A percentile compares a stretch with the other conserved stretches of the same genome.
Conservation (phyloP, 2,797 vertebrate genomes). For the Poeciliopsis gracilis region DNA sequence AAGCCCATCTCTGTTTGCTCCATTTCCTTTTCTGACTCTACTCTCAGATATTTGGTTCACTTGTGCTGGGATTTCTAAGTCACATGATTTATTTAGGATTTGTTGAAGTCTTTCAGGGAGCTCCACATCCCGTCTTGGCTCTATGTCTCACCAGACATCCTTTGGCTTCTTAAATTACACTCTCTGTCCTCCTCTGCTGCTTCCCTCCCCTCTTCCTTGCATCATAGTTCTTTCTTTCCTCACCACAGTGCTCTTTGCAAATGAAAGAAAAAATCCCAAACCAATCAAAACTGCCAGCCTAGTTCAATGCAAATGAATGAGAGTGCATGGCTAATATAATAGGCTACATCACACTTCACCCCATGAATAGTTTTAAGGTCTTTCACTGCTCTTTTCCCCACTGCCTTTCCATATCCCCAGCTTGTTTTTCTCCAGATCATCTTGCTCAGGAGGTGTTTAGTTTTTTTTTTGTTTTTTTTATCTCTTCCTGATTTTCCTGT, state of each 20-base stretch:
- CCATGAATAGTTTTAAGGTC: conserved; percentile 20
- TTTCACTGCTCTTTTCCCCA: conserved; percentile 19
- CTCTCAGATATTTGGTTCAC: conserved; percentile 64
- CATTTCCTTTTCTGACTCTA: conserved; percentile 45
- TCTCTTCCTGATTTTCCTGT: conserved; percentile 16
- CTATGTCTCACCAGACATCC: conserved; percentile 47
- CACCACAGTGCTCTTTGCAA: conserved; percentile 48
- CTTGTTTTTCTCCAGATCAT: conserved; percentile 18
- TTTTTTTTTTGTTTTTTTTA: background rate
- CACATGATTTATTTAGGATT: conserved; percentile 77
- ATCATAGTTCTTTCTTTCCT: conserved; percentile 10
- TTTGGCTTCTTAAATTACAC: conserved; percentile 63
- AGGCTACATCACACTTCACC: conserved; percentile 8
- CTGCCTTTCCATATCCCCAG: conserved; percentile 16
- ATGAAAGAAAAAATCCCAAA: conserved; percentile 60
- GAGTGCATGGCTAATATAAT: conserved; percentile 19
- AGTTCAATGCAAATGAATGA: conserved; percentile 46
- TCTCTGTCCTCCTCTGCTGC: conserved; percentile 32
- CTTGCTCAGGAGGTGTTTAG: background rate
- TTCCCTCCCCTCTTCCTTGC: background rate
- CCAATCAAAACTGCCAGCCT: conserved; percentile 56
- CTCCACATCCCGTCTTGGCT: conserved; percentile 46
- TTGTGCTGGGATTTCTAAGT: conserved; percentile 65
- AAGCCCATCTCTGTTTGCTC: conserved; percentile 36
- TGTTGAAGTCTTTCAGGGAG: conserved; percentile 61